These are phyloP conservation scores for Apis mellifera DNA, from an alignment of 1,140 invertebrate species.

Conservation along the genomic window DNA sequence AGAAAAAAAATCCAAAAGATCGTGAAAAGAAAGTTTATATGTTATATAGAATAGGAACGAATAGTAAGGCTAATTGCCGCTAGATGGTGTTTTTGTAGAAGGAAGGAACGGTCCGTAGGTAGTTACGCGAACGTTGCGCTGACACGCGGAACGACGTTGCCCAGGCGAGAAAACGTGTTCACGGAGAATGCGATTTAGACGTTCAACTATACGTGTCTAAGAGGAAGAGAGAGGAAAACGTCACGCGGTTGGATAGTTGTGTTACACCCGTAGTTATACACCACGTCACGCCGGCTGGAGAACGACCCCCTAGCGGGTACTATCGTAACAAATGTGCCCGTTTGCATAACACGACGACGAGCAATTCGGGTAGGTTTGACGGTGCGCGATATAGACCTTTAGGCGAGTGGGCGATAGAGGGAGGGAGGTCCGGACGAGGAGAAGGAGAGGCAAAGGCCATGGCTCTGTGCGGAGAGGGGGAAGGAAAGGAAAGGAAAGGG, in stretches of 20 bases:
- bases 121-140: constrained; percentile 45
- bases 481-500: constrained; percentile 8
- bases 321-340: constrained; percentile 81
- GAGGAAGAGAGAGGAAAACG: background rate
- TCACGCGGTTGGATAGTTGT: constrained; percentile 48
- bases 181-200: constrained; percentile 24
- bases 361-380: constrained; percentile 82
- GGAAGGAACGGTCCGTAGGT: constrained; percentile 1
- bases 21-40: background rate
- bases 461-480: constrained; percentile 1
- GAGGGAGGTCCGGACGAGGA: constrained; percentile 9
- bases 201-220: background rate
- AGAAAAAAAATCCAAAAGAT: too few relatives aligned
- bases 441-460: constrained; percentile 1
- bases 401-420: constrained; percentile 50
- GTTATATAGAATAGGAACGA: constrained; percentile 25
- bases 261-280: constrained; percentile 48
- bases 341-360: constrained; percentile 82
- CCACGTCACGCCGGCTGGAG: constrained; percentile 62
- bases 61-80: background rate
- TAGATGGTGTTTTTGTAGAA: background rate
- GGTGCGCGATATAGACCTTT: constrained; percentile 81
- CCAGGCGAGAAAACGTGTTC: constrained; percentile 51
- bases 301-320: constrained; percentile 77
- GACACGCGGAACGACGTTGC: constrained; percentile 59